A percentile compares a stretch with the other conserved stretches of the same genome.
These are phyloP conservation scores for Malurus splendens DNA, from an alignment of 2,797 vertebrate genomes.

Conservation along the genomic window DNA sequence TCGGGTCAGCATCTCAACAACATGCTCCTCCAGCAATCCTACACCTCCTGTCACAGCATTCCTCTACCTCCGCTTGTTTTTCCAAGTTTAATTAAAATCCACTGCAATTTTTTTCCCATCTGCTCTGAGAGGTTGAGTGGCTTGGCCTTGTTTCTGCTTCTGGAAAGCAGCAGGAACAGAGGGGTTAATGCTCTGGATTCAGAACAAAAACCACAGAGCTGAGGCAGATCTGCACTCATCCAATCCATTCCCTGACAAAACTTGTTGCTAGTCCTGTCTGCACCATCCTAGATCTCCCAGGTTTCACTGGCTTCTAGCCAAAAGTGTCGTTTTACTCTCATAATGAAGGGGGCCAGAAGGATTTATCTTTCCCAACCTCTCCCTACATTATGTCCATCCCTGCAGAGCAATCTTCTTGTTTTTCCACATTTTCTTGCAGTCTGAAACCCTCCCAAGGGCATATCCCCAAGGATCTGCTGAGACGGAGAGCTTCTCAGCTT, in stretches of 20 bases:
- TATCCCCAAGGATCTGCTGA: slow-evolving; percentile 59
- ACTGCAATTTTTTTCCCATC: background rate
- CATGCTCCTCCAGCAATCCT: slow-evolving; percentile 12
- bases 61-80: slow-evolving; percentile 35
- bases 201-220: slow-evolving; percentile 27
- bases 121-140: background rate
- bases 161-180: slow-evolving; percentile 1
- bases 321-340: slow-evolving; percentile 67
- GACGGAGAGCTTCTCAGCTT: slow-evolving; percentile 48
- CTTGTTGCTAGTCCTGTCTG: slow-evolving; percentile 63
- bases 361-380: slow-evolving; percentile 66
- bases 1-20: background rate
- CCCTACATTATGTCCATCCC: slow-evolving; percentile 62
- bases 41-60: slow-evolving; percentile 20
- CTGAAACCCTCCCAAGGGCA: slow-evolving; percentile 63
- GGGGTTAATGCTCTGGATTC: slow-evolving; percentile 40
- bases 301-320: slow-evolving; percentile 66
- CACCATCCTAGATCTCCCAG: slow-evolving; percentile 57
- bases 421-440: slow-evolving; percentile 75
- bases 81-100: slow-evolving; percentile 44
- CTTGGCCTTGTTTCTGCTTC: background rate
- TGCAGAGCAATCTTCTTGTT: slow-evolving; percentile 67
- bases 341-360: slow-evolving; percentile 62
- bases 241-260: slow-evolving; percentile 62
- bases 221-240: slow-evolving; percentile 16